A percentile compares a stretch with the other conserved stretches of the same genome.
phyloP scores from a whole-genome alignment of 2,888 invertebrate genomes.

The Formica aserva region DNA sequence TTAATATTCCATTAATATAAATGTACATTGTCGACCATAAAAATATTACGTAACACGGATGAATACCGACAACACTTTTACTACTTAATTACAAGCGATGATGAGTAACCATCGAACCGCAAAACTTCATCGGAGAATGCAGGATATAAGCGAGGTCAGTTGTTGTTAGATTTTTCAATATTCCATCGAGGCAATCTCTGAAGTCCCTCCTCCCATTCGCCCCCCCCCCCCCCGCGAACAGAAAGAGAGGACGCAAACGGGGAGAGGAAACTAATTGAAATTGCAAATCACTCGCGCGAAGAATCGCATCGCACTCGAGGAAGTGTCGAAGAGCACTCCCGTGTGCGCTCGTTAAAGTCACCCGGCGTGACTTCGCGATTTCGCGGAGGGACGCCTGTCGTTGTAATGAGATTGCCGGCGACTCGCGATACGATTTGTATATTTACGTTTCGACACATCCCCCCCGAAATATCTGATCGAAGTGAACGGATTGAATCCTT shows the following conservation, averaged over 20 bases:
- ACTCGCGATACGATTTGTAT: slow-evolving; percentile 15
- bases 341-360: slow-evolving; percentile 73
- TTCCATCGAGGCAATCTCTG: slow-evolving; percentile 33
- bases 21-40: not conserved
- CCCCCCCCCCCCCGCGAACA: not conserved
- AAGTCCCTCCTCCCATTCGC: not conserved
- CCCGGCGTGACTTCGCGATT: slow-evolving; percentile 44
- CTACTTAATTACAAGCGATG: slow-evolving; percentile 34
- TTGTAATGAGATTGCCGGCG: slow-evolving; percentile 19
- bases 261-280: slow-evolving; percentile 66
- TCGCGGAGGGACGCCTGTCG: slow-evolving; percentile 2
- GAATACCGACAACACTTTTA: slow-evolving; percentile 34
- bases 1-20: not conserved
- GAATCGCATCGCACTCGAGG: slow-evolving; percentile 32
- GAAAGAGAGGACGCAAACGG: not conserved
- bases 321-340: slow-evolving; percentile 31
- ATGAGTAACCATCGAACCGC: slow-evolving; percentile 21
- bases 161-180: slow-evolving; percentile 60
- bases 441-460: not conserved
- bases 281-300: slow-evolving; percentile 66
- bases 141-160: slow-evolving; percentile 65
- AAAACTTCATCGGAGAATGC: slow-evolving; percentile 6
- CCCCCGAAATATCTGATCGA: slow-evolving; percentile 5
- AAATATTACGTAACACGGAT: slow-evolving; percentile 1
- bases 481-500: slow-evolving; percentile 36